phyloP scores from a whole-genome alignment of 2,113 vertebrate species.

The Marmota flaviventris region DNA sequence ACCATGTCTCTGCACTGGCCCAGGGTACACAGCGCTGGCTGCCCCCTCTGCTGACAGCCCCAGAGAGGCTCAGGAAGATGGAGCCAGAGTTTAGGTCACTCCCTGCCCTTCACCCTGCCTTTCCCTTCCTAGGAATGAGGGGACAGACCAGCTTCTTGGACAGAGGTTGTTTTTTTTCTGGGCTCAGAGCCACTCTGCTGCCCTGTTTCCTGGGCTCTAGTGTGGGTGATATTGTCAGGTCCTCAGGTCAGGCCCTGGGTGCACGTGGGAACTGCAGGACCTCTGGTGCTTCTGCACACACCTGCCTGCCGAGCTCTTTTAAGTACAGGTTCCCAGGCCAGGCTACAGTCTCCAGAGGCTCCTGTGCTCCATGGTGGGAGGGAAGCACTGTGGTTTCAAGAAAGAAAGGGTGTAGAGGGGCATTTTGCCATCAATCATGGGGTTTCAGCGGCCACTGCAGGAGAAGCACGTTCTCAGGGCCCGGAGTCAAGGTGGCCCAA shows the following conservation, averaged over 20 bases:
- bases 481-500: not conserved
- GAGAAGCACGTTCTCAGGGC: not conserved
- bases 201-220: not conserved
- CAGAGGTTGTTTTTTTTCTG: not conserved
- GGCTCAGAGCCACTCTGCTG: not conserved
- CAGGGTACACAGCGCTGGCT: not conserved
- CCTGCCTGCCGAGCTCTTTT: not conserved
- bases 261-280: no score
- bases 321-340: not conserved
- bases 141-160: not conserved
- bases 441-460: not conserved
- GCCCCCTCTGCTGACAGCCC: not conserved
- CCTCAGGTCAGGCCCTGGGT: not conserved
- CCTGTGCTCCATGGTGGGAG: not conserved
- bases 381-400: not conserved
- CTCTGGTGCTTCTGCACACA: not conserved
- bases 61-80: not conserved
- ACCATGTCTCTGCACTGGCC: not conserved
- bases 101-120: not conserved
- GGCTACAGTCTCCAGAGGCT: not conserved
- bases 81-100: not conserved
- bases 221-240: not conserved
- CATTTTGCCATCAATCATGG: not conserved
- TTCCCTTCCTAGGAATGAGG: not conserved
- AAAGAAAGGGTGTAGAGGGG: not conserved